Base-by-base conservation (phyloP, 2,113 vertebrate genomes). In the Anarrhichthys ocellatus region DNA sequence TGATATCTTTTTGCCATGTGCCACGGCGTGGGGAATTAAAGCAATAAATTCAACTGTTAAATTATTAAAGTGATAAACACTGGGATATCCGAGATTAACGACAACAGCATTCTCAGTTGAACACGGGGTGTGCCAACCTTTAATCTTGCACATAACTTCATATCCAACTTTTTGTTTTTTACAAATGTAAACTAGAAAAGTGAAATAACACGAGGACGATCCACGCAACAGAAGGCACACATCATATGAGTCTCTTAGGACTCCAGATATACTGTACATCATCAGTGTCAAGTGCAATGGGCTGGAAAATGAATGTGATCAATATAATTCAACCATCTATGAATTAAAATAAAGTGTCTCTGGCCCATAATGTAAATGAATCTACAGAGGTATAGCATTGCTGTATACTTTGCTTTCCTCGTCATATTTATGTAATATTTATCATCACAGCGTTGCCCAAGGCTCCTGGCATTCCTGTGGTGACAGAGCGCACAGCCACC, bases 401-500 rank as follows among this genome's bases (percentile, higher is more conserved):
- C 17, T 32, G 29, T 40, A 29, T 65, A 34, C 75, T 74, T 62
- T 68, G 69, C 56, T 84, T 84, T 83, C 83, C 42, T 69, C 71
- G 84, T 86, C 27, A 86, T 86, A 80, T 80, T n/a, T 52, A 71
- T 81, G 69, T 1, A 42, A 22, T 82, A 78, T 67, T 85, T 84
- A 83, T 82, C 73, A 71, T 83, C 89, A 32, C 87, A 99, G 98
- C 98, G 76, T 96, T 99, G 94, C 98, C 98, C 62, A 99, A 97
- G 91, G 96, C 97, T 89, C 97, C 98, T 66, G 97, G 98, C 85
- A 96, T 95, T 66, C 98, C 98, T 27, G 92, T 99, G 36, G 97
- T 99, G 86, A 99, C 97, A 0, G 98, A 99, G 92, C 97, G 97
- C 77, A 99, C 98, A 48, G 98, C 98, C 32, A 99, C 98, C 59